Evolutionary conservation across 1,140 invertebrate genomes (phyloP).

Genomic region (Aricia agestis): DNA sequence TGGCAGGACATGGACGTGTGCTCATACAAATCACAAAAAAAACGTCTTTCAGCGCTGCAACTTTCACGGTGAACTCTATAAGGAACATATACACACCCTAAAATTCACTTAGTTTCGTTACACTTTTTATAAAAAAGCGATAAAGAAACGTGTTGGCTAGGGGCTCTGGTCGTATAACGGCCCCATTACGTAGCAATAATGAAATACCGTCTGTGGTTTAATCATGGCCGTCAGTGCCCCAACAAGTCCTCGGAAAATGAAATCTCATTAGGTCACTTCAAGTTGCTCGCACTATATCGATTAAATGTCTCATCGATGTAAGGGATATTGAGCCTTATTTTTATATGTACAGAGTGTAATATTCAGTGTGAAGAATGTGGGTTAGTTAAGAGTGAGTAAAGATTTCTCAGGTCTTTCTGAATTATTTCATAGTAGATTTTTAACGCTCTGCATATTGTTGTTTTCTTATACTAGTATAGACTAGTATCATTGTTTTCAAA

Average conservation of each 20-base stretch:
- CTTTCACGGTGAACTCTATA: too few relatives aligned
- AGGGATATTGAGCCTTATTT: background rate
- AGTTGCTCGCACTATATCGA: background rate
- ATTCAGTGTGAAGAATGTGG: background rate
- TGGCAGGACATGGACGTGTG: too few relatives aligned
- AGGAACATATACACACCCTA: too few relatives aligned
- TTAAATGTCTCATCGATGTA: background rate
- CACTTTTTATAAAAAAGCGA: background rate
- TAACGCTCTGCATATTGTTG: background rate
- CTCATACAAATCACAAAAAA: too few relatives aligned
- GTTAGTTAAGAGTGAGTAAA: background rate
- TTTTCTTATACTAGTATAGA: too few relatives aligned
- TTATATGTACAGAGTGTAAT: background rate
- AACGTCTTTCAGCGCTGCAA: too few relatives aligned
- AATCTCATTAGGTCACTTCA: constrained; percentile 6
- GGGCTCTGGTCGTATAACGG: background rate
- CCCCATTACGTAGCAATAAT: background rate
- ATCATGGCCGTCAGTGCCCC: background rate
- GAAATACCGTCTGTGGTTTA: constrained; percentile 4
- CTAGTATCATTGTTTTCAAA: background rate
- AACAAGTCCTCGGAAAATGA: background rate
- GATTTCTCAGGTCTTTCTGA: background rate
- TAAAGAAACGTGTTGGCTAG: too few relatives aligned
- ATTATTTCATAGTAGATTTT: background rate
- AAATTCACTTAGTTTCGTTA: too few relatives aligned